Percentiles rank a stretch among this genome's conserved stretches.
Evolutionary conservation across 92 coral and sea anemone genomes (phyloP).

Genomic region (Phenganax subtilis): DNA sequence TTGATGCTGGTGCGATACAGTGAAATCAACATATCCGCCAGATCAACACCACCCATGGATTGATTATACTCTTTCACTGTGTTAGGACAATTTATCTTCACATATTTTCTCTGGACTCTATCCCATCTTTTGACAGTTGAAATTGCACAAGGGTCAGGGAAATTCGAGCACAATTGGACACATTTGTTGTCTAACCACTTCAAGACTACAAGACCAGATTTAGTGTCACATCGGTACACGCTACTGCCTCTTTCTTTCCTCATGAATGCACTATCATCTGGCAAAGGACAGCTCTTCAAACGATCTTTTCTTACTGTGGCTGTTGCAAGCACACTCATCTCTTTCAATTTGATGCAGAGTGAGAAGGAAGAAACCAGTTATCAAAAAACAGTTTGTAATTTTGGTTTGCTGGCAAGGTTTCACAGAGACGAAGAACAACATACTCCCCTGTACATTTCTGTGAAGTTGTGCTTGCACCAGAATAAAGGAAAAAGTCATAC

Average conservation of each 20-base stretch:
- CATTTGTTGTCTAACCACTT: constrained; percentile 16
- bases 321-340: background rate
- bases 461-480: background rate
- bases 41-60: constrained; percentile 10
- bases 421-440: no score
- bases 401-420: no score
- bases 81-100: constrained; percentile 3
- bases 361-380: background rate
- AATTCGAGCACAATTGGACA: constrained; percentile 6
- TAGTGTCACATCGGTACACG: background rate
- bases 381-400: background rate
- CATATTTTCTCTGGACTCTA: constrained; percentile 10
- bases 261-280: background rate
- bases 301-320: background rate
- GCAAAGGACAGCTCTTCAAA: background rate
- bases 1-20: constrained; percentile 24
- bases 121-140: constrained; percentile 6
- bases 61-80: constrained; percentile 19
- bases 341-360: background rate
- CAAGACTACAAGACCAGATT: background rate
- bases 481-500: constrained; percentile 32
- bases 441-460: background rate
- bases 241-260: background rate
- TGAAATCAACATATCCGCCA: constrained; percentile 23
- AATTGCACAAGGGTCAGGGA: background rate